A percentile compares a stretch with the other conserved stretches of the same genome.
Evolutionary conservation across 2,113 vertebrate genomes (phyloP).

Genomic region (Emydura subglobosa): DNA sequence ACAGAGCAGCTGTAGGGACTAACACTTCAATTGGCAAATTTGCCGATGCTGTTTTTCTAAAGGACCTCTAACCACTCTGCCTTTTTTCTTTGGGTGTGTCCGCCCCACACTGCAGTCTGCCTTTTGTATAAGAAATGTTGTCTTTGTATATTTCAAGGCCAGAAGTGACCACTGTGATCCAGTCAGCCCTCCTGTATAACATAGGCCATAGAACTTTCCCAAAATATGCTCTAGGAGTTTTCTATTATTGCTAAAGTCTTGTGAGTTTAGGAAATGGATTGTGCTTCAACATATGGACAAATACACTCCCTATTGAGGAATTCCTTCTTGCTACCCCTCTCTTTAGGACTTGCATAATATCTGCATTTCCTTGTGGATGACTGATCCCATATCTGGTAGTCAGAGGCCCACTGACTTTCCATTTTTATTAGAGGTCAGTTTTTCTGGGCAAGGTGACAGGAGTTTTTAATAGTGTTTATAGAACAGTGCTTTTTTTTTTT

Average conservation of each 20-base stretch:
- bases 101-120: slow-evolving; percentile 36
- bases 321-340: slow-evolving; percentile 65
- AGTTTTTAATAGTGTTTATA: slow-evolving; percentile 43
- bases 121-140: slow-evolving; percentile 10
- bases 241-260: slow-evolving; percentile 39
- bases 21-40: slow-evolving; percentile 24
- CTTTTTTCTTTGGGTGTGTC: not conserved
- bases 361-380: slow-evolving; percentile 58
- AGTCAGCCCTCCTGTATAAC: not conserved
- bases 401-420: slow-evolving; percentile 58
- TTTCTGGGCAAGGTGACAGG: slow-evolving; percentile 59
- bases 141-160: not conserved
- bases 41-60: slow-evolving; percentile 39
- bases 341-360: slow-evolving; percentile 57
- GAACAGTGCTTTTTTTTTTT: slow-evolving; percentile 28
- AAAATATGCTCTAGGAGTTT: not conserved
- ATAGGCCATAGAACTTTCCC: not conserved
- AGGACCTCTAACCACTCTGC: slow-evolving; percentile 2
- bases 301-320: slow-evolving; percentile 17
- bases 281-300: slow-evolving; percentile 19
- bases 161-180: not conserved
- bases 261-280: not conserved
- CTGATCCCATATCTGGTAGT: slow-evolving; percentile 59
- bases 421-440: slow-evolving; percentile 72
- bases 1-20: not conserved